Base-by-base conservation (phyloP, 1,140 invertebrate genomes). In the Macrostomum lignano region DNA sequence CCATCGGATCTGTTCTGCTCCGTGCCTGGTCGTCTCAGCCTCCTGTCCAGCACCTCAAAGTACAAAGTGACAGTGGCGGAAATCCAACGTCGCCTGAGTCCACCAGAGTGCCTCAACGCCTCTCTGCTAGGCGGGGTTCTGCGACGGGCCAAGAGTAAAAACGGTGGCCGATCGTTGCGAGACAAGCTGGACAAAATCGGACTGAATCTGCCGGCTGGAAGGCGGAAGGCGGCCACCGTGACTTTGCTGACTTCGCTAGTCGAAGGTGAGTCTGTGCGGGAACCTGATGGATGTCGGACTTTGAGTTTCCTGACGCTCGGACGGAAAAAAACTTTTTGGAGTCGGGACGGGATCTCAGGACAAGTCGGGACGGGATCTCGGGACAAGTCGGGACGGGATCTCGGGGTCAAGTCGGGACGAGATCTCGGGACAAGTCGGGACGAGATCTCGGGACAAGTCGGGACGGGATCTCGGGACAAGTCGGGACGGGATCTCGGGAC, bases 11-110 rank as follows among this genome's bases (percentile, higher is more conserved):
- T 33, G 9, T 33, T 33, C 20, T 33, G 32, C 20, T 33, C 32
- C 17, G 86, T 94, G 21, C 88, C 88, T 14, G 88, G 88, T 19
- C 67, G 91, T 36, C 67, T 96, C 42, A 93, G 81, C 22, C 69
- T 98, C 34, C 68, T 98, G 43, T 84, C 75, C 46, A 91, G 81
- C 44, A 96, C 86, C 37, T 86, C 79, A 57, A 96, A 96, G 67
- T 94, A 96, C 67, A 96, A 94, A 66, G 88, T 98, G 45, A 96
- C 88, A 17, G 79, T 98, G 33, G 86, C 79, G 2, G 88, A 98
- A 63, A 84, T 98, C 25, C 88, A 98, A 59, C 65, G 91, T 49
- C 63, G 91, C 43, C 65, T 98, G 35, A 88, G 78, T 32, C 84
- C 88, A 17, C 91, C 91, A 0, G 91, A 98, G 64, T 98, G 91